Base-by-base conservation (phyloP, 1,140 invertebrate species). In the Pissodes strobi region DNA sequence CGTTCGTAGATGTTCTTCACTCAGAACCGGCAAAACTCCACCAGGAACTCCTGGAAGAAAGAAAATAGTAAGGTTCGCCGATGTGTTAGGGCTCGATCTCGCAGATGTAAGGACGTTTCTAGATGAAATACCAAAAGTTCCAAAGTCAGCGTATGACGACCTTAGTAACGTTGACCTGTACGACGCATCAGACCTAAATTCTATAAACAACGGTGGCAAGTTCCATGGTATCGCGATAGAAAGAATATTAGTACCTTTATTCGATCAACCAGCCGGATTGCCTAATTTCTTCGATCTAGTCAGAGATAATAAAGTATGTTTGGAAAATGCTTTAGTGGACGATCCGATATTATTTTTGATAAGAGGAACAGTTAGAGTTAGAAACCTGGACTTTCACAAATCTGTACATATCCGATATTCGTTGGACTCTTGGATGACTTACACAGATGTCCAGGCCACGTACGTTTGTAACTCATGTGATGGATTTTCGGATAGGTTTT, bases 11-110 rank as follows among this genome's bases (percentile, higher is more conserved):
- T 91, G 89, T 74, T 93, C 93, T 0, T 96, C 93, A 0, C 77
- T 97, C 12, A 96, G 94, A 81, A 90, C 89, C 0, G 90, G 91
- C 0, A 96, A 96, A 80, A 95, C 93, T 0, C 93, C 94, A 17
- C 94, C 94, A 0, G 91, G 90, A 1, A 94, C 92, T 8, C 92
- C 92, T 0, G 87, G 89, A 1, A 82, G 90, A 0, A 97, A 97
- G 78, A 98, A 97, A 79, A 95, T 95, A 27, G 95, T 97, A 0
- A 84, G 95, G 13, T 98, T 98, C 78, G 95, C 95, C 0, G 95
- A 98, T 74, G 93, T 92, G 0, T 80, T 98, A 23, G 95, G 95
- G 0, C 80, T 98, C 5, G 95, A 98, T 81, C 80, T 98, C 63
- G 93, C 93, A 9, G 92, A 93, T 72, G 90, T 97, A 0, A 85